A percentile compares a stretch with the other conserved stretches of the same genome.
Evolutionary conservation across 2,113 vertebrate species (phyloP).

Genomic region (Aepyceros melampus): DNA sequence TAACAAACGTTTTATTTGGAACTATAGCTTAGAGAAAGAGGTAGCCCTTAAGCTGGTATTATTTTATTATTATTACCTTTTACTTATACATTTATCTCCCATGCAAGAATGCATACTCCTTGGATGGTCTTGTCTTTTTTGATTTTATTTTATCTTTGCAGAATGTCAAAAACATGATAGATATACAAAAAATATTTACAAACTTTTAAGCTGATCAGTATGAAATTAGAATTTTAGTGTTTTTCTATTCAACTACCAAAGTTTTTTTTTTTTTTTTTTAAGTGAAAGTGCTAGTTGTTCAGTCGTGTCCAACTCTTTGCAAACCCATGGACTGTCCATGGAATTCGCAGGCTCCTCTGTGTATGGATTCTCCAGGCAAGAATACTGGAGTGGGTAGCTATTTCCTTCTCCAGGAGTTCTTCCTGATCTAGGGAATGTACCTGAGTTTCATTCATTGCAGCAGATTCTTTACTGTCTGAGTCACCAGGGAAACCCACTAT

Average conservation of each 20-base stretch:
- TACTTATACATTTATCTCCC: background rate
- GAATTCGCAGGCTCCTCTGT: background rate
- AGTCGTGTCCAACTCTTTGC: background rate
- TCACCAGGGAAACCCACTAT: background rate
- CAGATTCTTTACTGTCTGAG: background rate
- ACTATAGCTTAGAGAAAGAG: background rate
- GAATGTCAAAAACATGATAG: background rate
- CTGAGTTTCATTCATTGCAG: background rate
- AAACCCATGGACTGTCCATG: background rate
- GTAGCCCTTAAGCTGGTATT: background rate
- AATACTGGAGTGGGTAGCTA: background rate
- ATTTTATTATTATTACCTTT: background rate
- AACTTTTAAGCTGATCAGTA: background rate
- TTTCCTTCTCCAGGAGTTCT: background rate
- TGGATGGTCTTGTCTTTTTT: background rate
- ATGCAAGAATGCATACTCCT: background rate
- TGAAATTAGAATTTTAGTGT: background rate
- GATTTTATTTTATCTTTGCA: background rate
- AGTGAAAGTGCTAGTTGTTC: background rate
- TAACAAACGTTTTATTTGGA: background rate
- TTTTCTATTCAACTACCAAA: background rate
- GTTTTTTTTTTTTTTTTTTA: background rate
- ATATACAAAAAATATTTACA: background rate
- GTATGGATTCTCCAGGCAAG: background rate
- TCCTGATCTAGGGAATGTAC: background rate